Percentiles rank a stretch among this genome's conserved stretches.
These are phyloP conservation scores for Isurus oxyrinchus DNA, from an alignment of 2,113 vertebrate genomes.

Conservation along the genomic window DNA sequence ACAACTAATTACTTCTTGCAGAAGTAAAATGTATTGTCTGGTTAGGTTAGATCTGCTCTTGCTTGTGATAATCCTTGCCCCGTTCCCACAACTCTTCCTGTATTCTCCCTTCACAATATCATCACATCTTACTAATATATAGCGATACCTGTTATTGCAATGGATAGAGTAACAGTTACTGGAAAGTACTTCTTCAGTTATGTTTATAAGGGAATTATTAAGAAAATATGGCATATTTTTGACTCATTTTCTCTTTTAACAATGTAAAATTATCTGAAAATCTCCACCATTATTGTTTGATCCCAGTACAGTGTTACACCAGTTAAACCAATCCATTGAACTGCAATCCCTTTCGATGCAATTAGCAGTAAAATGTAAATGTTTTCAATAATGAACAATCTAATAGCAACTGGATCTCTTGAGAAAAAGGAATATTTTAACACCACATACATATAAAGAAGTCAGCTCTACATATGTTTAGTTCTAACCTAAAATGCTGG, in stretches of 20 bases:
- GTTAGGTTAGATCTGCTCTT: no score
- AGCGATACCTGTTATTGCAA: neutral
- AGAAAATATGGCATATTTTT: neutral
- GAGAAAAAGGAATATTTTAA: neutral
- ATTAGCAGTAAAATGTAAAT: neutral
- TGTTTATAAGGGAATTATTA: neutral
- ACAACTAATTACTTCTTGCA: no score
- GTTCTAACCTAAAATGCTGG: constrained; percentile 49
- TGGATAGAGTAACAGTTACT: neutral
- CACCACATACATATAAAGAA: neutral
- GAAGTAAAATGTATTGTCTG: no score
- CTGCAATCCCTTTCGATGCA: no score
- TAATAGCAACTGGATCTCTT: neutral
- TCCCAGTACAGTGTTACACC: neutral
- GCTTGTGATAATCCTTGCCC: no score
- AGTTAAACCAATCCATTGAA: neutral
- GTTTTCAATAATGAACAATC: neutral
- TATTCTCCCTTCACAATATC: neutral
- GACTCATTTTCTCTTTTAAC: neutral
- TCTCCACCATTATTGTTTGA: neutral
- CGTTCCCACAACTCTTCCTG: no score
- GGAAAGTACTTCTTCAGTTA: neutral
- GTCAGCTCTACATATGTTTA: constrained; percentile 55
- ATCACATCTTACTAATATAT: neutral
- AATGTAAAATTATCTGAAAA: neutral